phyloP scores from a whole-genome alignment of 2,888 invertebrate species.

The Perizoma flavofasciatum region DNA sequence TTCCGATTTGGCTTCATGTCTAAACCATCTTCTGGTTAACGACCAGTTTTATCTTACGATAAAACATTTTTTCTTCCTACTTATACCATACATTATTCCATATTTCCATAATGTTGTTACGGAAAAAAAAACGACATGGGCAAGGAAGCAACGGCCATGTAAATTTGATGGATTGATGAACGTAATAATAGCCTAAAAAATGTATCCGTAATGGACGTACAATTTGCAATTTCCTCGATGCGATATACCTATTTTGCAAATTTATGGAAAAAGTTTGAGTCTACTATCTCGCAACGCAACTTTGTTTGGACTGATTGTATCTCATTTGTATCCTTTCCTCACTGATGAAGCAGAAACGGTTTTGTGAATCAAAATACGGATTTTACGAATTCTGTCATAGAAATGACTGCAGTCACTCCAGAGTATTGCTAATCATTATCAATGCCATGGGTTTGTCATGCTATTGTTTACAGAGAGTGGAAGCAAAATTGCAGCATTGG shows the following conservation, averaged over 20 bases:
- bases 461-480: constrained; percentile 56
- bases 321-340: too few relatives aligned
- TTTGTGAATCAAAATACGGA: too few relatives aligned
- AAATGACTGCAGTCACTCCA: not conserved
- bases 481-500: constrained; percentile 58
- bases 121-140: constrained; percentile 20
- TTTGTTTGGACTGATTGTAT: not conserved
- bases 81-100: not conserved
- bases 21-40: constrained; percentile 28
- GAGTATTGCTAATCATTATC: constrained; percentile 56
- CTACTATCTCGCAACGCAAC: constrained; percentile 31
- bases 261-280: constrained; percentile 25
- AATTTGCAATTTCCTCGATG: constrained; percentile 21
- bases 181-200: constrained; percentile 7
- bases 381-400: too few relatives aligned
- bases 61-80: constrained; percentile 31
- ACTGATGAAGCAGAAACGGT: too few relatives aligned
- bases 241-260: constrained; percentile 23
- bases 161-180: constrained; percentile 4
- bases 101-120: too few relatives aligned
- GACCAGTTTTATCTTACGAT: constrained; percentile 1
- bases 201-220: constrained; percentile 18
- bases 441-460: constrained; percentile 53
- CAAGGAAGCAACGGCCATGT: constrained; percentile 1
- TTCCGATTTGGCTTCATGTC: constrained; percentile 8